Evolutionary conservation across 2,888 invertebrate species (phyloP).

Genomic region (Carpatolechia fugitivella): DNA sequence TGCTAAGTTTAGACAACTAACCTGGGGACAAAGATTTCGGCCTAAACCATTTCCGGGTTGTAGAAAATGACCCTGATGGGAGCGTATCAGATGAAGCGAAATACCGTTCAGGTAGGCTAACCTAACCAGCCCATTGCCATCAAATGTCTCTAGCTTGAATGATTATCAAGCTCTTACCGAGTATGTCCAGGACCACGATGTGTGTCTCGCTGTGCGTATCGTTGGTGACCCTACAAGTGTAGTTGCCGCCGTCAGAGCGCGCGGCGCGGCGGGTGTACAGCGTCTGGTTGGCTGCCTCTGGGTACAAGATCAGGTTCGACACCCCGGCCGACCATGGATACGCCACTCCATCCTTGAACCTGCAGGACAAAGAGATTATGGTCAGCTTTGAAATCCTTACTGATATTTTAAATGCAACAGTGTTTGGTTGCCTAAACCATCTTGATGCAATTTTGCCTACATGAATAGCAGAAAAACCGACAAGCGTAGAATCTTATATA

Average conservation of each 20-base stretch:
- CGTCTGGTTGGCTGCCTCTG: constrained; percentile 89
- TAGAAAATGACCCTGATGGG: too few relatives aligned
- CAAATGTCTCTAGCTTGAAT: not conserved
- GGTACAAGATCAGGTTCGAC: constrained; percentile 86
- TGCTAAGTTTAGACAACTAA: too few relatives aligned
- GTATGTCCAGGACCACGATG: constrained; percentile 81
- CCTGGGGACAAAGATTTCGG: too few relatives aligned
- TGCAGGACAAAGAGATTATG: constrained; percentile 41
- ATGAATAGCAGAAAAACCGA: too few relatives aligned
- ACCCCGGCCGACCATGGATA: constrained; percentile 88
- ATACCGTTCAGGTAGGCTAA: not conserved
- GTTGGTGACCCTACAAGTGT: constrained; percentile 86
- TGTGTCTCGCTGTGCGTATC: constrained; percentile 83
- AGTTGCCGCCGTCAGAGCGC: constrained; percentile 84
- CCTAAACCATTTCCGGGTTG: too few relatives aligned
- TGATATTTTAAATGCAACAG: too few relatives aligned
- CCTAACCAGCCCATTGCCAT: not conserved
- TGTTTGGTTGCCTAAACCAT: too few relatives aligned
- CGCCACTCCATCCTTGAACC: constrained; percentile 86
- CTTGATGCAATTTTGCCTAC: too few relatives aligned
- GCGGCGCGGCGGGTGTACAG: constrained; percentile 83
- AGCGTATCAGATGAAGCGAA: too few relatives aligned
- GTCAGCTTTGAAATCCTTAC: too few relatives aligned
- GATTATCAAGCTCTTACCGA: too few relatives aligned
- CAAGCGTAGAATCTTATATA: too few relatives aligned